A percentile compares a stretch with the other conserved stretches of the same genome.
These are phyloP conservation scores for Lordiphosa stackelbergi DNA, from an alignment of 1,140 invertebrate genomes.

Conservation along the genomic window DNA sequence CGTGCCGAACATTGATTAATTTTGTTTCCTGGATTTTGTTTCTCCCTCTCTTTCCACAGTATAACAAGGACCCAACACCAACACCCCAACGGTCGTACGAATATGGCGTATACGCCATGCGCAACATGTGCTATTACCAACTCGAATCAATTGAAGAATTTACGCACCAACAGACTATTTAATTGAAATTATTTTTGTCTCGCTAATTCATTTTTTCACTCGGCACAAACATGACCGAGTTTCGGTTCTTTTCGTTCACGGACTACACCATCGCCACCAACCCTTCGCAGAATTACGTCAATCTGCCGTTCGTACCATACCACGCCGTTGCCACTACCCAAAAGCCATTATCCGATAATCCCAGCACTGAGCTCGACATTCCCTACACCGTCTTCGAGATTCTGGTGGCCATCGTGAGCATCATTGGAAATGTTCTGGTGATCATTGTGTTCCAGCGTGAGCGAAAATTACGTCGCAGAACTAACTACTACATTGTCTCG, in stretches of 20 bases:
- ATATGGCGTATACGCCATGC: conserved; percentile 67
- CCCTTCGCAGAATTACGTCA: conserved; percentile 43
- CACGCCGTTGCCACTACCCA: conserved; percentile 27
- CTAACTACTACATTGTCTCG: conserved; percentile 95
- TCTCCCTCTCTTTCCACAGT: conserved; percentile 26
- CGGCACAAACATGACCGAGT: conserved; percentile 62
- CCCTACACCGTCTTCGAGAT: conserved; percentile 82
- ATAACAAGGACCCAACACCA: conserved; percentile 21
- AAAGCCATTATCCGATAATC: conserved; percentile 29
- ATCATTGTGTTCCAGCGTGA: conserved; percentile 89
- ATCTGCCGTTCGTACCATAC: conserved; percentile 52
- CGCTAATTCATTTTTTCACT: not conserved
- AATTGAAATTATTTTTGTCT: conserved; percentile 42
- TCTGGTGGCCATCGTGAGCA: conserved; percentile 87
- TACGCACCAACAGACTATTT: conserved; percentile 38
- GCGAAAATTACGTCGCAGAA: conserved; percentile 85
- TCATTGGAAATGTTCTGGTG: conserved; percentile 90
- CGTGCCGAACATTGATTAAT: conserved; percentile 67
- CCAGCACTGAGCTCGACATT: conserved; percentile 62
- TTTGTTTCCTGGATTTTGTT: conserved; percentile 23
- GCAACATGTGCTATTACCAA: conserved; percentile 44
- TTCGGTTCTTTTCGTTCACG: conserved; percentile 60
- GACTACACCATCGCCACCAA: conserved; percentile 56
- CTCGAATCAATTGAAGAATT: conserved; percentile 55
- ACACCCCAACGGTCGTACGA: conserved; percentile 13